A percentile compares a stretch with the other conserved stretches of the same genome.
phyloP scores from a whole-genome alignment of 92 coral and sea anemone genomes.

The Zoanthus gigantus region DNA sequence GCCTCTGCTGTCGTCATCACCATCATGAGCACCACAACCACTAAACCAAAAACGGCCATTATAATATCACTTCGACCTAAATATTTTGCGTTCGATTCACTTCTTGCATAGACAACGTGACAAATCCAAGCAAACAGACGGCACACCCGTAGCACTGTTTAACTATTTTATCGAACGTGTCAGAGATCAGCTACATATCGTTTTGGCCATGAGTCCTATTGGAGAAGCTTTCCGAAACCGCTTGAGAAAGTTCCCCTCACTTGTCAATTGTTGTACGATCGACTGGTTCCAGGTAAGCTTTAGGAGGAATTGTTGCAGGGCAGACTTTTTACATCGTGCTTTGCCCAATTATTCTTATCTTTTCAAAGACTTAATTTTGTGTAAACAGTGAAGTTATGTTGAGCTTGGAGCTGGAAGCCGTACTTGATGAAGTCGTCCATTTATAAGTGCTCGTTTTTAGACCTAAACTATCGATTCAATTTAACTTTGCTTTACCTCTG shows the following conservation, averaged over 20 bases:
- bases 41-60: too few species aligned
- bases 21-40: too few species aligned
- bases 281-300: slow-evolving; percentile 98
- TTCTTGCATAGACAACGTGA: slow-evolving; percentile 89
- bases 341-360: background rate
- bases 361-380: background rate
- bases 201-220: slow-evolving; percentile 98
- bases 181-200: slow-evolving; percentile 97
- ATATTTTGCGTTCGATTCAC: background rate
- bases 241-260: slow-evolving; percentile 96
- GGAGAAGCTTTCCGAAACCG: slow-evolving; percentile 99
- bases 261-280: slow-evolving; percentile 97
- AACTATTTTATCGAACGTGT: slow-evolving; percentile 98
- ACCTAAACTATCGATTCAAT: background rate
- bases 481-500: too few species aligned
- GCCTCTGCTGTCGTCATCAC: too few species aligned
- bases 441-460: background rate
- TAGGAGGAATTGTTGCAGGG: background rate
- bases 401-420: background rate
- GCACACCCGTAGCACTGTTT: slow-evolving; percentile 96
- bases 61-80: background rate
- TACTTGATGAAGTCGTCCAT: background rate
- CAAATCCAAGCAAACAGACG: slow-evolving; percentile 99
- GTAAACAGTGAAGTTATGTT: background rate
- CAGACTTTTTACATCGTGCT: background rate